Percentiles rank a stretch among this genome's conserved stretches.
These are phyloP conservation scores for Tympanuchus pallidicinctus DNA, from an alignment of 2,113 vertebrate genomes.

Conservation along the genomic window DNA sequence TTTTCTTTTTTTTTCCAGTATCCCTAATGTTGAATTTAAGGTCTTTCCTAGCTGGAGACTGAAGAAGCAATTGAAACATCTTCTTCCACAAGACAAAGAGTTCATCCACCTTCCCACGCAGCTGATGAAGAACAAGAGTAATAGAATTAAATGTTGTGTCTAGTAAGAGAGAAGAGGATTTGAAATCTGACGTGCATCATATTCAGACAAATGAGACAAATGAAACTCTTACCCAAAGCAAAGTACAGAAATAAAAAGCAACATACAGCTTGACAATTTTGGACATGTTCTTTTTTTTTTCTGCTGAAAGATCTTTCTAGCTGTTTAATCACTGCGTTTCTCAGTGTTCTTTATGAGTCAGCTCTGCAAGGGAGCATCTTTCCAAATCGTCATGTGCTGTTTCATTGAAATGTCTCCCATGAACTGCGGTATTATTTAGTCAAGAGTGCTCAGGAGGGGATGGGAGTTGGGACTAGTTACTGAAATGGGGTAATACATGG, in stretches of 20 bases:
- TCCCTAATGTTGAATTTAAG: slow-evolving; percentile 16
- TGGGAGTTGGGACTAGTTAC: neutral
- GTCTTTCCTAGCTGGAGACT: neutral
- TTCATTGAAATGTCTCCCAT: slow-evolving; percentile 9
- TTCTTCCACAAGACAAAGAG: neutral
- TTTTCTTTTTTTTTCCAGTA: neutral
- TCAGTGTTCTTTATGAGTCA: slow-evolving; percentile 55
- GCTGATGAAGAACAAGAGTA: neutral
- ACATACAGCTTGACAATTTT: neutral
- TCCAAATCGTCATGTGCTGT: slow-evolving; percentile 11
- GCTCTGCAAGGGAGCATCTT: slow-evolving; percentile 23
- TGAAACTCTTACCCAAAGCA: slow-evolving; percentile 11
- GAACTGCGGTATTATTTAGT: slow-evolving; percentile 7
- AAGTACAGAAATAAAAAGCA: neutral
- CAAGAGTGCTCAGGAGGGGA: neutral
- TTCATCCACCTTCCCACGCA: neutral
- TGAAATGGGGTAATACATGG: neutral
- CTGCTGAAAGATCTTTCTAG: neutral
- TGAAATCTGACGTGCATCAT: neutral
- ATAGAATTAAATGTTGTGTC: neutral
- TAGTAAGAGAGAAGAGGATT: neutral
- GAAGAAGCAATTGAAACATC: neutral
- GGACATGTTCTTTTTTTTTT: neutral
- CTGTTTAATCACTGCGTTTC: slow-evolving; percentile 32
- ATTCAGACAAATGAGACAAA: slow-evolving; percentile 5